phyloP scores from a whole-genome alignment of 2,888 invertebrate species.

The Drosophila dives region DNA sequence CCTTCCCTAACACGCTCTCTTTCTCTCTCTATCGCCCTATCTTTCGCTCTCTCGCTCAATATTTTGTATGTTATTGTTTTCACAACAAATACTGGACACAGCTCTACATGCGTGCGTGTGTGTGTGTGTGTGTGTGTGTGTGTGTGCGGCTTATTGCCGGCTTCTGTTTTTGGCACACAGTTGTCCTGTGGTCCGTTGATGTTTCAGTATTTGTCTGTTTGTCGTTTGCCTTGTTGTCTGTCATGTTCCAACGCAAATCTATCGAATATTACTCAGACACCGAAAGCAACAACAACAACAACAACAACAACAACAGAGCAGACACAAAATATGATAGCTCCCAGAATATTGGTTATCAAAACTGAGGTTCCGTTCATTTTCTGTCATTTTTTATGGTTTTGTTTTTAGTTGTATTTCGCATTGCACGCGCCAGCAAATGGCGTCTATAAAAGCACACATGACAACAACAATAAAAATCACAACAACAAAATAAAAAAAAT shows the following conservation, averaged over 20 bases:
- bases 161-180: constrained; percentile 50
- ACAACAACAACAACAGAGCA: not conserved
- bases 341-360: constrained; percentile 20
- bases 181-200: constrained; percentile 16
- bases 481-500: constrained; percentile 46
- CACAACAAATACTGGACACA: constrained; percentile 36
- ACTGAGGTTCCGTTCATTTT: constrained; percentile 37
- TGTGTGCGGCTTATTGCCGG: constrained; percentile 12
- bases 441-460: constrained; percentile 57
- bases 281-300: not conserved
- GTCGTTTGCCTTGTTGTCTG: constrained; percentile 9
- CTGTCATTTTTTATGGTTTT: constrained; percentile 62
- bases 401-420: constrained; percentile 26
- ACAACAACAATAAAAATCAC: constrained; percentile 44
- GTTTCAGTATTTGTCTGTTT: not conserved
- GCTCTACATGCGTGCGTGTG: constrained; percentile 6
- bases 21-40: not conserved
- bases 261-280: constrained; percentile 48
- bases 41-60: constrained; percentile 17
- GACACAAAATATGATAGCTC: constrained; percentile 6
- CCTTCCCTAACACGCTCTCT: not conserved
- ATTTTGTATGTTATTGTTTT: constrained; percentile 62
- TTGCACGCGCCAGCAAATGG: constrained; percentile 70
- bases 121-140: constrained; percentile 3
- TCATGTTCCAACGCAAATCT: constrained; percentile 39